These are phyloP conservation scores for Gortyna flavago DNA, from an alignment of 2,888 invertebrate species.

Conservation along the genomic window DNA sequence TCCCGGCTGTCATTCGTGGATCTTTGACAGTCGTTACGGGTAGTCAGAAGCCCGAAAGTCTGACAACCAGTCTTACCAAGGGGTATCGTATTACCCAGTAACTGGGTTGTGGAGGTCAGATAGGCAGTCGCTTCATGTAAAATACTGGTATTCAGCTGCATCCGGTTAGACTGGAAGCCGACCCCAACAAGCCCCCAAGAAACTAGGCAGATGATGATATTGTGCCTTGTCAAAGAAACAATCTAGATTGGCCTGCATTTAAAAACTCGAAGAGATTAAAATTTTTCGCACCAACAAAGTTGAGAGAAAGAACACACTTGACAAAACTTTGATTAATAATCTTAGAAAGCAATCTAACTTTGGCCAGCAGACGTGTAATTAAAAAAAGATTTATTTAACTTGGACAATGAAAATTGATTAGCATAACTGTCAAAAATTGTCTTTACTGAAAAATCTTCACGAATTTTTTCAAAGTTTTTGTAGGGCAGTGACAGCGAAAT, in stretches of 20 bases:
- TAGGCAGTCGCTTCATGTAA: no score
- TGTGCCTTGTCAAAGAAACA: not conserved
- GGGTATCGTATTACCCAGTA: no score
- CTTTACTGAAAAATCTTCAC: constrained; percentile 4
- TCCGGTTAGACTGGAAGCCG: no score
- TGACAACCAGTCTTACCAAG: no score
- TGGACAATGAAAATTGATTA: constrained; percentile 67
- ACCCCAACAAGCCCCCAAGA: no score
- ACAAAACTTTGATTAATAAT: constrained; percentile 70
- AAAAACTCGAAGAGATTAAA: constrained; percentile 14
- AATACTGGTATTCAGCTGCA: no score
- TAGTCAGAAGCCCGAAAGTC: no score
- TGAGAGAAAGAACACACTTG: constrained; percentile 51
- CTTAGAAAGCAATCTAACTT: constrained; percentile 73
- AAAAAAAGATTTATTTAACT: constrained; percentile 71
- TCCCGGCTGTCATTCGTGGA: no score
- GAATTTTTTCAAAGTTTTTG: not conserved
- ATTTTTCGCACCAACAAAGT: constrained; percentile 36
- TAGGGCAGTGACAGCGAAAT: not conserved
- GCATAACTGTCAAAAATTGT: constrained; percentile 52
- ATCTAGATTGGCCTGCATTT: constrained; percentile 13
- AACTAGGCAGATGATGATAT: no score
- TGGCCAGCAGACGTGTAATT: constrained; percentile 64
- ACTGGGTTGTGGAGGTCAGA: no score
- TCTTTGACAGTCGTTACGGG: no score